A percentile compares a stretch with the other conserved stretches of the same genome.
These are phyloP conservation scores for Papilio gigon DNA, from an alignment of 2,888 invertebrate species.

Conservation along the genomic window DNA sequence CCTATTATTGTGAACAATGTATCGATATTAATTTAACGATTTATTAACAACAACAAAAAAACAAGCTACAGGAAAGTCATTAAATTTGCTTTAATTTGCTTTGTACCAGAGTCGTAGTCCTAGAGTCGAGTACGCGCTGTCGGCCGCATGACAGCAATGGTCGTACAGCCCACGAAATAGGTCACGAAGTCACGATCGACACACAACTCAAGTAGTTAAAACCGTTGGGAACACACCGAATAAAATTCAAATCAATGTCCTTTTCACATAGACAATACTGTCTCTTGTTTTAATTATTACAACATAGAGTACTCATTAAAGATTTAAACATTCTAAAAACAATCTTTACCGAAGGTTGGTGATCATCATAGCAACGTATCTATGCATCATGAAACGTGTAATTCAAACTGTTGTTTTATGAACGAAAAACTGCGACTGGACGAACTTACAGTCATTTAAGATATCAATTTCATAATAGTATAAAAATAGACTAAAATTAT, in stretches of 20 bases:
- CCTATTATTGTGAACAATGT: not conserved
- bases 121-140: conserved; percentile 17
- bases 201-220: conserved; percentile 16
- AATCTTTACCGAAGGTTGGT: too few species aligned
- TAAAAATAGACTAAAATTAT: too few species aligned
- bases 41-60: not conserved
- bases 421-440: too few species aligned
- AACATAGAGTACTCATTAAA: not conserved
- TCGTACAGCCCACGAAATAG: conserved; percentile 34
- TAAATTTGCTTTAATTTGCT: conserved; percentile 14
- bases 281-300: not conserved
- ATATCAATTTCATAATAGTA: too few species aligned
- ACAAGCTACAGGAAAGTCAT: conserved; percentile 7
- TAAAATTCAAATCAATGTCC: conserved; percentile 24
- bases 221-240: conserved; percentile 1
- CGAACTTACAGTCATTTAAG: too few species aligned
- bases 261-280: not conserved
- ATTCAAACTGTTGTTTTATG: too few species aligned
- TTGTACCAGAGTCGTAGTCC: conserved; percentile 10
- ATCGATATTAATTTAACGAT: not conserved
- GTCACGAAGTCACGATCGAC: conserved; percentile 36
- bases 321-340: too few species aligned
- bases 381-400: too few species aligned
- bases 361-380: too few species aligned
- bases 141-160: conserved; percentile 24